Conservation (phyloP, 2,113 vertebrate species). For the Lates calcarifer region DNA sequence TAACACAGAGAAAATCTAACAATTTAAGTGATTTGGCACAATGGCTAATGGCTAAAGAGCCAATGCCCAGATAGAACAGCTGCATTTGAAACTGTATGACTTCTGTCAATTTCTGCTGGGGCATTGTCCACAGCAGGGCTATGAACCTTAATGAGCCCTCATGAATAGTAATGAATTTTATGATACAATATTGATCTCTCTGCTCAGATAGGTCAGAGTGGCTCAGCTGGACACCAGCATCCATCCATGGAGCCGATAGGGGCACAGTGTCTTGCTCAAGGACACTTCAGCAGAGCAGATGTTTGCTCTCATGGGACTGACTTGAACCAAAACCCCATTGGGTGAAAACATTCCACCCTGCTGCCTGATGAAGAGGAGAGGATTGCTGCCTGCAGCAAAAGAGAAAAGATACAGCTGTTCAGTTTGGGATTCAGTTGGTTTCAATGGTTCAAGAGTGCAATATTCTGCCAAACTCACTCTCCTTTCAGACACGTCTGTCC, state of each 20-base stretch:
- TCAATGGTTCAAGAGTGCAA: conserved; percentile 59
- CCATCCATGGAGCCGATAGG: conserved; percentile 29
- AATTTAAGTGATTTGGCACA: conserved; percentile 1
- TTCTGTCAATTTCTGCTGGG: not conserved
- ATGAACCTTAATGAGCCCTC: conserved; percentile 32
- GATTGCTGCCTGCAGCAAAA: conserved; percentile 55
- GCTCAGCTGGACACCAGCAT: conserved; percentile 30
- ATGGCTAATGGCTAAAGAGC: not conserved
- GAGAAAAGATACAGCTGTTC: conserved; percentile 56
- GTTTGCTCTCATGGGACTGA: conserved; percentile 60
- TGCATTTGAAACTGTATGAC: conserved; percentile 26
- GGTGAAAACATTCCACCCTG: conserved; percentile 67
- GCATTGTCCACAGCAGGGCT: conserved; percentile 44
- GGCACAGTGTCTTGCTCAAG: conserved; percentile 61
- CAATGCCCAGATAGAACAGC: conserved; percentile 34
- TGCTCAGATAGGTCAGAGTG: conserved; percentile 29
- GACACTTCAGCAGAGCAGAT: conserved; percentile 66
- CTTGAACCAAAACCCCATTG: conserved; percentile 54
- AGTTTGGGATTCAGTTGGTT: conserved; percentile 49
- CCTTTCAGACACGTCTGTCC: conserved; percentile 28
- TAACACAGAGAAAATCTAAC: conserved; percentile 7
- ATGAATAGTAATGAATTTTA: conserved; percentile 42
- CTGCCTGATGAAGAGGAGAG: conserved; percentile 60
- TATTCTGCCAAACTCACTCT: conserved; percentile 48
- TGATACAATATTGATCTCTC: conserved; percentile 50